phyloP scores from a whole-genome alignment of 2,888 invertebrate genomes.

The Dolichomitus sp. region DNA sequence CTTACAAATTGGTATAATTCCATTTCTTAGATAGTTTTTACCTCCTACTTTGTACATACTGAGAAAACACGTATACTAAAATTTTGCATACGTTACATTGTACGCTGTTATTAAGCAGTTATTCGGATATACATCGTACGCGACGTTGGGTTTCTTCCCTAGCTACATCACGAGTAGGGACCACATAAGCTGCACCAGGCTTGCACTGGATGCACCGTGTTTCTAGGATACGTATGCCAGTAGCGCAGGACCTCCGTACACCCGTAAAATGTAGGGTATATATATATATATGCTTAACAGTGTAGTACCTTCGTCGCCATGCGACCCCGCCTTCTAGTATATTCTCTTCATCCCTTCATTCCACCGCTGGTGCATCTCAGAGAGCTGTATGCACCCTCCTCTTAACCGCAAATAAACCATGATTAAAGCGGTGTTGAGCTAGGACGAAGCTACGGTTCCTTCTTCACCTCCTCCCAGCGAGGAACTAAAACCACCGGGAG shows the following conservation, averaged over 20 bases:
- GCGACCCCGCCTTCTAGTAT: slow-evolving; percentile 22
- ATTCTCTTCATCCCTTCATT: slow-evolving; percentile 43
- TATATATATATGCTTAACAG: slow-evolving; percentile 15
- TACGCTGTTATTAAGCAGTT: slow-evolving; percentile 74
- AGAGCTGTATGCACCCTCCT: slow-evolving; percentile 30
- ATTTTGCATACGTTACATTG: background rate
- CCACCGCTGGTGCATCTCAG: slow-evolving; percentile 24
- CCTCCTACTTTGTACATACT: background rate
- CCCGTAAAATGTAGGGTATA: background rate
- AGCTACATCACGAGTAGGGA: background rate
- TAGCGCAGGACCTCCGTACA: background rate
- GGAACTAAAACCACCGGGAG: slow-evolving; percentile 4
- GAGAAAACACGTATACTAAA: background rate
- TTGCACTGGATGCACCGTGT: background rate
- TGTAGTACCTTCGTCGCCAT: slow-evolving; percentile 36
- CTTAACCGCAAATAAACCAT: slow-evolving; percentile 70
- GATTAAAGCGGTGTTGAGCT: slow-evolving; percentile 74
- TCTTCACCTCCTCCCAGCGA: slow-evolving; percentile 20
- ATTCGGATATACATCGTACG: slow-evolving; percentile 71
- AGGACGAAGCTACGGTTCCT: slow-evolving; percentile 55
- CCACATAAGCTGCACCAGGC: background rate
- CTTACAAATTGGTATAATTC: background rate
- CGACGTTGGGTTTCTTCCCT: slow-evolving; percentile 6
- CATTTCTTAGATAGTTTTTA: background rate
- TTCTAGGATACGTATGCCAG: background rate